These are phyloP conservation scores for Xestia c-nigrum DNA, from an alignment of 2,888 invertebrate species.

Conservation along the genomic window DNA sequence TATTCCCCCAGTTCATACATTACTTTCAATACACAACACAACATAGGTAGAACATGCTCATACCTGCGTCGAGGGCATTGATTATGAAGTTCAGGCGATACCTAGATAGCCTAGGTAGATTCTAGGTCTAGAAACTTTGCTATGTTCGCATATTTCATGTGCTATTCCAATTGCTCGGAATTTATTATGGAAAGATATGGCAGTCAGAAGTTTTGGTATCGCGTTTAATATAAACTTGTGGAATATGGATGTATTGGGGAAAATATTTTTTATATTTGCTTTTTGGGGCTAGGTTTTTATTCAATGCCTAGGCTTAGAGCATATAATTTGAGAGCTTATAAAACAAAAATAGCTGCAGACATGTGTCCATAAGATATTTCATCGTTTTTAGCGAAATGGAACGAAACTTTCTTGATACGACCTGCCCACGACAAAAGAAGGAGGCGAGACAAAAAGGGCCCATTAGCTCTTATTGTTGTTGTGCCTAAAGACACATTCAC, in stretches of 20 bases:
- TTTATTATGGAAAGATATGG: slow-evolving; percentile 59
- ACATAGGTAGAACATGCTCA: slow-evolving; percentile 7
- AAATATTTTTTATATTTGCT: not conserved
- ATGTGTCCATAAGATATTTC: slow-evolving; percentile 1
- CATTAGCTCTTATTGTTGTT: slow-evolving; percentile 20
- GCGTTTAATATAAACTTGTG: slow-evolving; percentile 44
- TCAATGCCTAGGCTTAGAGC: not conserved
- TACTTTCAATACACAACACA: slow-evolving; percentile 36
- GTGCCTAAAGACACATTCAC: no score
- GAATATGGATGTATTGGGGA: slow-evolving; percentile 16
- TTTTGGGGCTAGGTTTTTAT: not conserved
- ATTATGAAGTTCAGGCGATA: slow-evolving; percentile 49
- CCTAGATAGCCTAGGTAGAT: slow-evolving; percentile 42
- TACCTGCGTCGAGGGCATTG: slow-evolving; percentile 44
- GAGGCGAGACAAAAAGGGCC: not conserved
- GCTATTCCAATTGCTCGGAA: slow-evolving; percentile 56
- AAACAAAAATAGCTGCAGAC: not conserved
- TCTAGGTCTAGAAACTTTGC: slow-evolving; percentile 63
- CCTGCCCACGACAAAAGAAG: slow-evolving; percentile 7
- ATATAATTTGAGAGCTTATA: not conserved
- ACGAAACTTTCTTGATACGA: slow-evolving; percentile 21
- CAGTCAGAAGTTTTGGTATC: slow-evolving; percentile 37
- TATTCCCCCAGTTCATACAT: slow-evolving; percentile 19
- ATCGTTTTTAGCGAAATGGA: slow-evolving; percentile 12
- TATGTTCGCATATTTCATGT: slow-evolving; percentile 66